Evolutionary conservation across 2,888 invertebrate species (phyloP).

Genomic region (Drosophila meridiana): DNA sequence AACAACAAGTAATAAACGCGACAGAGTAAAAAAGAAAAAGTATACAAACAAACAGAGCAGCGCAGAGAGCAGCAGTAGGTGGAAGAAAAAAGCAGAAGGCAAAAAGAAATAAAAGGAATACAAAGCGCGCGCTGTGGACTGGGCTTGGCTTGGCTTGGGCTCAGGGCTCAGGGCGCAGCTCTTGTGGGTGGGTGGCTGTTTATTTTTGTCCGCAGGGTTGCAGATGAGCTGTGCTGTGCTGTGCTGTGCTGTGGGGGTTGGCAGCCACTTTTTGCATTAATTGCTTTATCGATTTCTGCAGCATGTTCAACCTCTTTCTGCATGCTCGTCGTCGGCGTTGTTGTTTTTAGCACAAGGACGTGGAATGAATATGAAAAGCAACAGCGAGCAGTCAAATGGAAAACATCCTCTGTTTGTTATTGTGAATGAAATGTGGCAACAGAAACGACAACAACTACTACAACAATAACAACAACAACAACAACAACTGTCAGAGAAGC

Average conservation of each 20-base stretch:
- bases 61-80: conserved; percentile 6
- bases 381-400: conserved; percentile 45
- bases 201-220: conserved; percentile 70
- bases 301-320: conserved; percentile 42
- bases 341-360: conserved; percentile 74
- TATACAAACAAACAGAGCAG: conserved; percentile 16
- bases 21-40: conserved; percentile 26
- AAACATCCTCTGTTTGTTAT: conserved; percentile 52
- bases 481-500: conserved; percentile 34
- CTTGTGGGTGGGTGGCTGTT: conserved; percentile 43
- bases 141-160: conserved; percentile 17
- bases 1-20: conserved; percentile 62
- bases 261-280: conserved; percentile 76
- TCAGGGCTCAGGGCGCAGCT: not conserved
- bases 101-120: conserved; percentile 20
- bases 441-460: conserved; percentile 23
- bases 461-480: conserved; percentile 34
- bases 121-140: conserved; percentile 23
- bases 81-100: conserved; percentile 8
- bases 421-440: conserved; percentile 58
- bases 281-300: conserved; percentile 81
- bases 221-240: conserved; percentile 19
- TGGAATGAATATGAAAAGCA: conserved; percentile 58
- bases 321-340: conserved; percentile 21
- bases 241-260: conserved; percentile 41